These are phyloP conservation scores for Helostoma temminkii DNA, from an alignment of 2,797 vertebrate species.

Conservation along the genomic window DNA sequence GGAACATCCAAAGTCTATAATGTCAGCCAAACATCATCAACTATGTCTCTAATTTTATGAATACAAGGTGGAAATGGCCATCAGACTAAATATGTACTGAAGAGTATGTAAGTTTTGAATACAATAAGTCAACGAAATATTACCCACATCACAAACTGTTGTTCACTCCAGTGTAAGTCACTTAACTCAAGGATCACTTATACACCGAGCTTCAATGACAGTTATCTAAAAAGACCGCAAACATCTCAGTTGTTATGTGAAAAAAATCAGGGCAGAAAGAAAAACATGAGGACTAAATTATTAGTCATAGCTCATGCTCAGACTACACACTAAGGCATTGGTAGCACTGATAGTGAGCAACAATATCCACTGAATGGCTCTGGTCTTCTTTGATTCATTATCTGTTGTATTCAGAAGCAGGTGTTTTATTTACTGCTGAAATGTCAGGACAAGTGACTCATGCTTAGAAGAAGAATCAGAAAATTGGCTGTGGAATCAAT, in stretches of 20 bases:
- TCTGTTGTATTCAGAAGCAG: slow-evolving; percentile 35
- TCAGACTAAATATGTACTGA: neutral
- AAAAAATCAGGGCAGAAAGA: slow-evolving; percentile 13
- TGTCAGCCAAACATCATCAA: neutral
- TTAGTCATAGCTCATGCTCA: slow-evolving; percentile 70
- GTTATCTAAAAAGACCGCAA: neutral
- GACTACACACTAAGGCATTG: slow-evolving; percentile 68
- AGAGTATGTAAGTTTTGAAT: neutral
- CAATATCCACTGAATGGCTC: slow-evolving; percentile 13
- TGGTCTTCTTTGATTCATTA: slow-evolving; percentile 14
- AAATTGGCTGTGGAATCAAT: slow-evolving; percentile 59
- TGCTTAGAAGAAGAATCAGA: slow-evolving; percentile 68
- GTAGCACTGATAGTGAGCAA: slow-evolving; percentile 32
- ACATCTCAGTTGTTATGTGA: slow-evolving; percentile 2
- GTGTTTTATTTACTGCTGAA: slow-evolving; percentile 27
- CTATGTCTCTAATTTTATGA: neutral
- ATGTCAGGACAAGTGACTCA: slow-evolving; percentile 72
- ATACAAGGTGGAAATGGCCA: neutral
- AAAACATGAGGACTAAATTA: slow-evolving; percentile 21
- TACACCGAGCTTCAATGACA: neutral
- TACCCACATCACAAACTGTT: neutral
- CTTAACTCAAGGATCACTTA: neutral
- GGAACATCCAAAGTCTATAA: neutral
- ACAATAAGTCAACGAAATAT: neutral
- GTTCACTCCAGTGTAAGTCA: neutral